These are phyloP conservation scores for Hipposideros armiger DNA, from an alignment of 2,113 vertebrate genomes.

Conservation along the genomic window DNA sequence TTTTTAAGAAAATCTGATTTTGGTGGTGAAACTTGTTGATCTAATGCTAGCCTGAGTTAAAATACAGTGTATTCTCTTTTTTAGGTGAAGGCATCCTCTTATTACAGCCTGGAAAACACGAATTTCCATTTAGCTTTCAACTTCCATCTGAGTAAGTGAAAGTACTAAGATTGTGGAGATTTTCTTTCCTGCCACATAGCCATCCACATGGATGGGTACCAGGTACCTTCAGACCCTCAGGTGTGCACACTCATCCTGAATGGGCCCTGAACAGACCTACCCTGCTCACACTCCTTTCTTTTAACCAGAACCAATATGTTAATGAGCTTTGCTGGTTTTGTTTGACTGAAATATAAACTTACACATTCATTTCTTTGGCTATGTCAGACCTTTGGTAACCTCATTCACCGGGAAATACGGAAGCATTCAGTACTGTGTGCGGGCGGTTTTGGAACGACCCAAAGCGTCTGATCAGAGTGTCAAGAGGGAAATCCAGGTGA, in stretches of 20 bases:
- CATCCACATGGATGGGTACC: fast-evolving
- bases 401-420: conserved; percentile 92
- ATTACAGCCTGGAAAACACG: conserved; percentile 88
- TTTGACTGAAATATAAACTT: background rate
- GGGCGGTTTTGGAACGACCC: conserved; percentile 88
- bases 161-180: background rate
- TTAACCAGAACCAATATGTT: background rate
- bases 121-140: conserved; percentile 91
- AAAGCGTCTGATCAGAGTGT: conserved; percentile 85
- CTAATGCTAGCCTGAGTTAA: conserved; percentile 39
- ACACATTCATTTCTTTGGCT: background rate
- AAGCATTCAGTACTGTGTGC: conserved; percentile 89
- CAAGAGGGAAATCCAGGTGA: conserved; percentile 89
- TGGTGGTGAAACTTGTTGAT: background rate
- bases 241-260: background rate
- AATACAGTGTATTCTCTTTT: conserved; percentile 62
- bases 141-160: conserved; percentile 90
- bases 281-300: background rate
- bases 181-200: background rate
- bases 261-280: fast-evolving
- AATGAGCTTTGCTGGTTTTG: background rate
- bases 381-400: conserved; percentile 89
- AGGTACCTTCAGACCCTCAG: background rate
- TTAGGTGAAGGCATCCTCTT: conserved; percentile 87
- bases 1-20: background rate